Evolutionary conservation across 2,888 invertebrate genomes (phyloP), one percentile per base, ranked within the genome.

Genomic region (Tipula helvola): DNA sequence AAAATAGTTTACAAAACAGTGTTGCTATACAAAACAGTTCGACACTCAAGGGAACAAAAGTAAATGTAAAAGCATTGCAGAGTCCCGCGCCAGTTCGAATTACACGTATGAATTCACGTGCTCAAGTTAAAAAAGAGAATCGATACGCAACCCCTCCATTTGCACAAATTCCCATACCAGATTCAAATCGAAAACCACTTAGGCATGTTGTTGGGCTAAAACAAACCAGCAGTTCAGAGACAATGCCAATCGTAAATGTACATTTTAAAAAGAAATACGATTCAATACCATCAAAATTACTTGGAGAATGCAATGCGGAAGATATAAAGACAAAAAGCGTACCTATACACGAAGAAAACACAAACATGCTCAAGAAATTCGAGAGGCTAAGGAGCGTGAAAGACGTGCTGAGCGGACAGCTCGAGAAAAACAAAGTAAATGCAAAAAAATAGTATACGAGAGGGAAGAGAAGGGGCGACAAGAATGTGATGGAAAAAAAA

Each of bases 341-440:
- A 52, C n/a, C n/a, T n/a, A n/a, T 39, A 36, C 89, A 91, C 0
- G 92, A 92, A 86, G 90, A 90, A 47, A 92, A 92, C n/a, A 86
- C 90, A 88, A 89, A 85, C 89, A 90, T 83, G 92, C 90, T 0
- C 90, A 91, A 3, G 89, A 89, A 86, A 88, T 88, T 39, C 91
- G 92, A 0, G 92, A 92, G 87, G 90, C 90, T 4, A 90, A 90
- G 87, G 92, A 92, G 85, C 90, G 90, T 3, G 91, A 91, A 87
- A 90, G 91, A 4, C 89, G 90, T n/a, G 88, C 90, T 85, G 89
- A 90, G 44, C 91, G 90, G 86, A 39, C 90, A 28, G 89, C 90
- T 39, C 90, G 90, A 87, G 91, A 91, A 87, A 90, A 91, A 0
- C 91, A 91, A 71, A 91, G 91, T 87, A 91, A 91, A 86, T 86